Conservation (phyloP, 1,140 invertebrate species). For the Euglossa dilemma region DNA sequence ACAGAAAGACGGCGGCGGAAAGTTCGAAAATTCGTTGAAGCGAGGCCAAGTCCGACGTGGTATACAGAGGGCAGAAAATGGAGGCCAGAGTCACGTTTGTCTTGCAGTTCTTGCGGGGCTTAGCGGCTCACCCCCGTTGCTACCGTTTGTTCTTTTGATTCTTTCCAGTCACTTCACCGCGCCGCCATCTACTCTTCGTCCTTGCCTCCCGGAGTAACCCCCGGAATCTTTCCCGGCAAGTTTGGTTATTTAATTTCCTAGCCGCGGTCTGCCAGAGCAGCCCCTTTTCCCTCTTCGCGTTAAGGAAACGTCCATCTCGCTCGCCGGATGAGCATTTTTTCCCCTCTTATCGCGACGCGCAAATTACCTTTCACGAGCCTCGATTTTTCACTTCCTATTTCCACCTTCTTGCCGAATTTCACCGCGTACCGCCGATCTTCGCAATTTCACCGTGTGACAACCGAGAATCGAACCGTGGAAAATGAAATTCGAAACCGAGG, state of each 20-base stretch:
- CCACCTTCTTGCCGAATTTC: no score
- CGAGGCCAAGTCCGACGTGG: conserved; percentile 70
- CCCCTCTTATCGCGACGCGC: conserved; percentile 32
- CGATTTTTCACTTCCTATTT: neutral
- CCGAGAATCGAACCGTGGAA: no score
- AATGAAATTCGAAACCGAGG: no score
- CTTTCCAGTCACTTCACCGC: conserved; percentile 69
- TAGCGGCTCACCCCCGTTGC: conserved; percentile 16
- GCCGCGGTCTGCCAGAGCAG: conserved; percentile 43
- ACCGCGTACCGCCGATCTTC: no score
- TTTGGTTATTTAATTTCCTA: conserved; percentile 76
- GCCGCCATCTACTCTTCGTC: conserved; percentile 30
- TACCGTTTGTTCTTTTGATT: conserved; percentile 75
- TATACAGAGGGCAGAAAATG: conserved; percentile 70
- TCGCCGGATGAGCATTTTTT: conserved; percentile 29
- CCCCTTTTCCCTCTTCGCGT: neutral
- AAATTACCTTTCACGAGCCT: neutral
- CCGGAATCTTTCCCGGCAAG: conserved; percentile 67
- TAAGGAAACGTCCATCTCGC: conserved; percentile 22
- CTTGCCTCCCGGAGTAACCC: conserved; percentile 53
- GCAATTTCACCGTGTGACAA: no score
- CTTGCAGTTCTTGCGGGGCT: conserved; percentile 68
- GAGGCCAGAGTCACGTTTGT: conserved; percentile 73
- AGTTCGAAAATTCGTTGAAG: conserved; percentile 77
- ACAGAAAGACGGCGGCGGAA: conserved; percentile 61